Evolutionary conservation across 2,888 invertebrate genomes (phyloP).

Genomic region (Thumatha senex): DNA sequence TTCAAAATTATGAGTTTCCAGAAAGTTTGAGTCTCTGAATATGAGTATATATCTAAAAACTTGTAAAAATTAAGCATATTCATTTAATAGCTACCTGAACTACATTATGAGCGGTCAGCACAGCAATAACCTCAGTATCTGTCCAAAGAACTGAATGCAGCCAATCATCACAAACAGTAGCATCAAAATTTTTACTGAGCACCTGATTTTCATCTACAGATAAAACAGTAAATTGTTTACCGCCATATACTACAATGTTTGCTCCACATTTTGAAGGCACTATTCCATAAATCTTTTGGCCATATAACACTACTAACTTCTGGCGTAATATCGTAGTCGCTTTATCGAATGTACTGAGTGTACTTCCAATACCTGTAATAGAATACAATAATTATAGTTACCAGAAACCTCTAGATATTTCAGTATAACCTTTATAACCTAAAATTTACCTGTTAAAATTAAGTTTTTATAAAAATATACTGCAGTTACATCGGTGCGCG

Average conservation of each 20-base stretch:
- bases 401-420: too few relatives aligned
- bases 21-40: too few relatives aligned
- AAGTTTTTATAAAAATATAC: conserved; percentile 66
- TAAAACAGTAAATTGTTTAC: conserved; percentile 75
- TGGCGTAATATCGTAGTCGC: conserved; percentile 37
- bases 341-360: conserved; percentile 56
- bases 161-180: conserved; percentile 84
- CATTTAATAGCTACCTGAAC: conserved; percentile 62
- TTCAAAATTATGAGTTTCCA: too few relatives aligned
- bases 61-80: too few relatives aligned
- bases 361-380: conserved; percentile 80
- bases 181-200: conserved; percentile 38
- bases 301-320: conserved; percentile 53
- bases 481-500: conserved; percentile 77
- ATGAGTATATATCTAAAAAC: too few relatives aligned
- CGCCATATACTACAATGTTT: conserved; percentile 81
- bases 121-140: conserved; percentile 65
- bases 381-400: neutral
- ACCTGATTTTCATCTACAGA: conserved; percentile 20
- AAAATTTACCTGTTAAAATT: conserved; percentile 74
- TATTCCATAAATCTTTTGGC: conserved; percentile 85
- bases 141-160: conserved; percentile 84
- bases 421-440: conserved; percentile 20
- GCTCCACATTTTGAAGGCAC: conserved; percentile 46
- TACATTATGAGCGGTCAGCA: conserved; percentile 87